Conservation (phyloP, 2,888 invertebrate genomes). For the Aspidiotus destructor region DNA sequence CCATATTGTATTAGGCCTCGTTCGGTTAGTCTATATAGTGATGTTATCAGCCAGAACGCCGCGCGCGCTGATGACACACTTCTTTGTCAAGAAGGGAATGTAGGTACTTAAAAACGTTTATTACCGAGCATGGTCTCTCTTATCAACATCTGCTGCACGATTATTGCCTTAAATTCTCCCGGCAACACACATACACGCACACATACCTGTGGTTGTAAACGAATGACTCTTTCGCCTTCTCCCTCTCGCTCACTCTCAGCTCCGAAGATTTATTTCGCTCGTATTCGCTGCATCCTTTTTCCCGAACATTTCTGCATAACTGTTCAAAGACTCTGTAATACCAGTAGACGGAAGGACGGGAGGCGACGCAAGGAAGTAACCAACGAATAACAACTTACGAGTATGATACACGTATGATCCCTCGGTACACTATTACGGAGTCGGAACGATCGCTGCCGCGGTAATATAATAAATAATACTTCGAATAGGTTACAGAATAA, state of each 20-base stretch:
- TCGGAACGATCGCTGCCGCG: slow-evolving; percentile 19
- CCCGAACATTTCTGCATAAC: slow-evolving; percentile 26
- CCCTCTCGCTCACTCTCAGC: slow-evolving; percentile 25
- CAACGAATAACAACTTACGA: not conserved
- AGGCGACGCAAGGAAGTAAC: not conserved
- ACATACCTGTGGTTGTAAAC: not conserved
- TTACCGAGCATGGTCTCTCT: slow-evolving; percentile 32
- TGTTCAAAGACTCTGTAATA: not conserved
- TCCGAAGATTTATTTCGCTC: slow-evolving; percentile 31
- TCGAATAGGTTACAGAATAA: not conserved
- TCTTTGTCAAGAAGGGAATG: slow-evolving; percentile 28
- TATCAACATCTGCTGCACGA: slow-evolving; percentile 33
- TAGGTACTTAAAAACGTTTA: slow-evolving; percentile 28
- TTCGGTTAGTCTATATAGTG: slow-evolving; percentile 15
- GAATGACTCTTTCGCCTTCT: not conserved
- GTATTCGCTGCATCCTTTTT: slow-evolving; percentile 28
- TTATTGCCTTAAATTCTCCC: slow-evolving; percentile 30
- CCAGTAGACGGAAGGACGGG: not conserved
- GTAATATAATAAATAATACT: slow-evolving; percentile 28
- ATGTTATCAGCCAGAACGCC: slow-evolving; percentile 29
- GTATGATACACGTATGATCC: not conserved
- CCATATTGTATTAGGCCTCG: slow-evolving; percentile 26
- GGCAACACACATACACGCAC: slow-evolving; percentile 10
- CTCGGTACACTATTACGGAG: slow-evolving; percentile 3
- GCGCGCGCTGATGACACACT: slow-evolving; percentile 32